Evolutionary conservation across 1,140 invertebrate genomes (phyloP).

Genomic region (Brevipalpus yothersi): DNA sequence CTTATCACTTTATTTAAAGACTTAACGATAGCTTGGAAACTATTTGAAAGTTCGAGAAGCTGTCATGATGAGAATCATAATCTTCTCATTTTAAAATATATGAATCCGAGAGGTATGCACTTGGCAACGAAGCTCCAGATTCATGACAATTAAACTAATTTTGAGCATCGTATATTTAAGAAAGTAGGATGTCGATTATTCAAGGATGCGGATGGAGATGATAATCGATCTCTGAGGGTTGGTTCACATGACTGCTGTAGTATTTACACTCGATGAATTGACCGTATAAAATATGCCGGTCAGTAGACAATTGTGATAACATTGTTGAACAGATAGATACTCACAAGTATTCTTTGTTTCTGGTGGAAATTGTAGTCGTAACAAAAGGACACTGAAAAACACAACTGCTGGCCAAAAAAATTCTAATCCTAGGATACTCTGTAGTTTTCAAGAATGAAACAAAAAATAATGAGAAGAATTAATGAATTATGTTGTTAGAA

Average conservation of each 20-base stretch:
- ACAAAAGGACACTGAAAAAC: slow-evolving; percentile 12
- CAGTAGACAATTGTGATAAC: too few species aligned
- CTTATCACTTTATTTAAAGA: background rate
- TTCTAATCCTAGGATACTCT: slow-evolving; percentile 13
- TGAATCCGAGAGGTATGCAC: too few species aligned
- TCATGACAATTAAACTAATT: background rate
- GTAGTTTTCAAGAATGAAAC: background rate
- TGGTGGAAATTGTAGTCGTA: slow-evolving; percentile 12
- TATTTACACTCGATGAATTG: background rate
- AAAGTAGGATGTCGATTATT: background rate
- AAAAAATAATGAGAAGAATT: background rate
- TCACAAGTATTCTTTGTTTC: slow-evolving; percentile 12
- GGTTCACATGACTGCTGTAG: background rate
- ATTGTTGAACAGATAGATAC: background rate
- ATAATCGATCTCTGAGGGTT: background rate
- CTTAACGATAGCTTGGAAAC: background rate
- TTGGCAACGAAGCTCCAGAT: too few species aligned
- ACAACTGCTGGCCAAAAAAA: slow-evolving; percentile 14
- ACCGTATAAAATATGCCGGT: background rate
- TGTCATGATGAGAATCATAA: too few species aligned
- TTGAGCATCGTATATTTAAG: background rate
- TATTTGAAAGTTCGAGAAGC: background rate
- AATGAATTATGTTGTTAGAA: background rate
- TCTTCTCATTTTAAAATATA: background rate
- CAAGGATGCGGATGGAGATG: background rate